These are phyloP conservation scores for Cisticola juncidis DNA, from an alignment of 2,113 vertebrate genomes.

Conservation along the genomic window DNA sequence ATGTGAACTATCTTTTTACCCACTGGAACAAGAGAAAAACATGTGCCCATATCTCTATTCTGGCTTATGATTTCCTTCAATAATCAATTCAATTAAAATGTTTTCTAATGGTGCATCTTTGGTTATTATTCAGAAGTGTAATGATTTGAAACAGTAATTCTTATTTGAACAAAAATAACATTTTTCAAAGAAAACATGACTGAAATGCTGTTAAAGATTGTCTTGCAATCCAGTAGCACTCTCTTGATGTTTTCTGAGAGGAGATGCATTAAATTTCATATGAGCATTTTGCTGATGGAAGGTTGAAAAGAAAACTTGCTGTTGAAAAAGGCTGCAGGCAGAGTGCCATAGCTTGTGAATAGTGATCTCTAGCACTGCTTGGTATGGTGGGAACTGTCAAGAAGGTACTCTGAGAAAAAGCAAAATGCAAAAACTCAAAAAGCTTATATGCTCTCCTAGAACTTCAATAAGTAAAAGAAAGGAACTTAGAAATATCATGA, in stretches of 20 bases:
- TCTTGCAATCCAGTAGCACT: neutral
- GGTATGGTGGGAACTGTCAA: neutral
- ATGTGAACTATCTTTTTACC: neutral
- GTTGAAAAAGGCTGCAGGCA: neutral
- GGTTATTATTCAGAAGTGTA: neutral
- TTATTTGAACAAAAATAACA: neutral
- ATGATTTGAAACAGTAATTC: neutral
- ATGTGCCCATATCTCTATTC: rapidly evolving
- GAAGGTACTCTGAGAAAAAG: neutral
- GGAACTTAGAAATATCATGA: neutral
- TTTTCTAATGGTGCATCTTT: neutral
- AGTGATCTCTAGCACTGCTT: neutral
- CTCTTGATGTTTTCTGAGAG: neutral
- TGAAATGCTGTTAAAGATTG: neutral
- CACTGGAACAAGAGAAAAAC: neutral
- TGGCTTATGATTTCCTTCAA: neutral
- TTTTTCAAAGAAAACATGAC: neutral
- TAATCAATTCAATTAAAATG: neutral
- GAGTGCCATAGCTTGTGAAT: rapidly evolving
- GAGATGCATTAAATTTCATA: neutral
- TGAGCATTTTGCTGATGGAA: neutral
- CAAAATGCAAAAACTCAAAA: neutral
- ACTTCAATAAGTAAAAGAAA: neutral
- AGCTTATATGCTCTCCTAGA: neutral
- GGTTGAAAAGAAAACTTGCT: neutral